Base-by-base conservation (phyloP, 2,888 invertebrate genomes). In the Microplitis deprimator region DNA sequence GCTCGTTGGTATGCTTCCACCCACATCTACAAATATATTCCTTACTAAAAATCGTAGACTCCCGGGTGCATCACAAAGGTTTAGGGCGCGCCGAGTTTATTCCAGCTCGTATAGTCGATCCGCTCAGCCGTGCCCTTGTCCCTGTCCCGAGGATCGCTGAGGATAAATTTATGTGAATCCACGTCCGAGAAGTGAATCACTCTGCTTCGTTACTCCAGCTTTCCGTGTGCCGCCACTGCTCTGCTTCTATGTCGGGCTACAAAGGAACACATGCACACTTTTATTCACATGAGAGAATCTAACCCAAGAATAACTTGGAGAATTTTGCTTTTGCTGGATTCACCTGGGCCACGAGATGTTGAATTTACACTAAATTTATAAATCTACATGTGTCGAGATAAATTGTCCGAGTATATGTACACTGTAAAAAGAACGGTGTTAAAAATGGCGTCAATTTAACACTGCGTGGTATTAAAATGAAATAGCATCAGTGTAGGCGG, bases 111-210 rank as follows among this genome's bases (percentile, higher is more conserved):
- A 3, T 29, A 29, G 29, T 29, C 29, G 29, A 29, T 29, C 29
- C 29, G 61, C 20, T 67, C 72, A 67, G 72, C 72, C 76, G 77
- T 73, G 73, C 77, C 73, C 77, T 77, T 73, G 73, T 77, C 17
- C 73, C 17, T 68, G 61, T 72, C 72, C 60, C 67, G 41, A 68
- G 29, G 29, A 29, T 60, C 72, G 72, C 68, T 40, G 72, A 60
- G 50, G 40, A 68, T 50, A 64, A 73, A 77, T 77, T 77, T 77
- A 77, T 77, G 77, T 73, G 68, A 38, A 77, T 73, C 38, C 77
- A 77, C 73, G 76, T 72, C 40, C 68, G 64, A 73, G 68, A 61
- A 68, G 39, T 64, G 64, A 73, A 41, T 64, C 65, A 70, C 29
- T 70, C 68, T 8, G 67, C 68, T 68, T 68, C 68, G 41, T 68